These are phyloP conservation scores for Muschampia plurimacula DNA, from an alignment of 2,888 invertebrate genomes.

Conservation along the genomic window DNA sequence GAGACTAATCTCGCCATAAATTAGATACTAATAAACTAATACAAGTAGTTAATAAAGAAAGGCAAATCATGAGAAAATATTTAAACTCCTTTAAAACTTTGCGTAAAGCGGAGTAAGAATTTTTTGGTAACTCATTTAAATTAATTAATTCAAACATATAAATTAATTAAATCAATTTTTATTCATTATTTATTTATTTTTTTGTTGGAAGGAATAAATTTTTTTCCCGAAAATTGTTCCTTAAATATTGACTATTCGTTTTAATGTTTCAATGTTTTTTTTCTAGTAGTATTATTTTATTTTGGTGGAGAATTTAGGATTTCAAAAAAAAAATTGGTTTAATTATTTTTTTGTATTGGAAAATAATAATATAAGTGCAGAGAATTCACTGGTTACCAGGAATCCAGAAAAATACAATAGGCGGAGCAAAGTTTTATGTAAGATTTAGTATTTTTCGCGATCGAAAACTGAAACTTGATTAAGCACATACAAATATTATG, in stretches of 20 bases:
- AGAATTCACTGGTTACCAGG: neutral
- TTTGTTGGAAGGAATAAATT: too few relatives aligned
- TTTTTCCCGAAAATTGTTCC: too few relatives aligned
- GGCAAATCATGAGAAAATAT: neutral
- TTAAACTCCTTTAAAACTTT: neutral
- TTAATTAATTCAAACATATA: neutral
- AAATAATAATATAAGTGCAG: neutral
- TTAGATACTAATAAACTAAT: neutral
- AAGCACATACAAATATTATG: slow-evolving; percentile 20
- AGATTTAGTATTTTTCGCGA: neutral
- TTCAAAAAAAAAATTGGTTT: too few relatives aligned
- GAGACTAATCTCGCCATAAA: neutral
- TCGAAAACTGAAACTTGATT: slow-evolving; percentile 20
- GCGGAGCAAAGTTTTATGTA: neutral
- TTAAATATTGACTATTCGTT: too few relatives aligned
- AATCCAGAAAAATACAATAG: neutral
- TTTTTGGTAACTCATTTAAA: neutral
- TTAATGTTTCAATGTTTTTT: too few relatives aligned
- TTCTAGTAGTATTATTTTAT: too few relatives aligned
- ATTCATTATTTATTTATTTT: too few relatives aligned
- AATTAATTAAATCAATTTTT: neutral
- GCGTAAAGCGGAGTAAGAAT: neutral
- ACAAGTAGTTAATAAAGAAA: neutral
- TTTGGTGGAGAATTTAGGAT: too few relatives aligned
- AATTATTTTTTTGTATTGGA: too few relatives aligned